These are phyloP conservation scores for Chromoteleia sp. DNA, from an alignment of 2,888 invertebrate genomes.

Conservation along the genomic window DNA sequence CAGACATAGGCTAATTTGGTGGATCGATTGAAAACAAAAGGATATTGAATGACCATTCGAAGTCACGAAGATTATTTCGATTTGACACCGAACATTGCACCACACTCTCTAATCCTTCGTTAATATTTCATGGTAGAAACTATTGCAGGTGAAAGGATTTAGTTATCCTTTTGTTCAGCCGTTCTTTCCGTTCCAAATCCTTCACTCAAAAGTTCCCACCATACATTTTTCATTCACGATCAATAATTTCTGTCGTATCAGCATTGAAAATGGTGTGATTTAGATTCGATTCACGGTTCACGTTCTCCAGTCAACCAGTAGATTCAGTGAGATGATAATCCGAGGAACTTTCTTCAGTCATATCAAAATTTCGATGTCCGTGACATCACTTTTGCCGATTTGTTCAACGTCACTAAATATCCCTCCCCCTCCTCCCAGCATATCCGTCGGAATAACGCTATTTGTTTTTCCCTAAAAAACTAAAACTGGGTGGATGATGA, in stretches of 20 bases:
- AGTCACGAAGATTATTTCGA: slow-evolving; percentile 57
- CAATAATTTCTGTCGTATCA: slow-evolving; percentile 58
- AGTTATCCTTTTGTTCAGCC: slow-evolving; percentile 1
- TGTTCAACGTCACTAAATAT: slow-evolving; percentile 7
- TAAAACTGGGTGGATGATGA: slow-evolving; percentile 47
- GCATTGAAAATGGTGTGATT: slow-evolving; percentile 67
- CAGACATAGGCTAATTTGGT: slow-evolving; percentile 69
- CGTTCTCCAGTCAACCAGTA: slow-evolving; percentile 12
- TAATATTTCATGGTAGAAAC: slow-evolving; percentile 2
- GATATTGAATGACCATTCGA: slow-evolving; percentile 62
- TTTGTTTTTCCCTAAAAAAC: slow-evolving; percentile 27
- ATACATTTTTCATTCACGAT: slow-evolving; percentile 33
- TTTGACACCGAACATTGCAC: slow-evolving; percentile 48
- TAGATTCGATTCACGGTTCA: slow-evolving; percentile 43
- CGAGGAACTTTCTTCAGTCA: slow-evolving; percentile 44
- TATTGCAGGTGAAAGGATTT: background rate
- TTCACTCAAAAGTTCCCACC: background rate
- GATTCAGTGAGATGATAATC: slow-evolving; percentile 7
- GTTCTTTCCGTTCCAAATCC: background rate
- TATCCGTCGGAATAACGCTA: slow-evolving; percentile 13
- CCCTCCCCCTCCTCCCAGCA: slow-evolving; percentile 30
- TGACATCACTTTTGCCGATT: slow-evolving; percentile 31
- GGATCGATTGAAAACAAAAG: slow-evolving; percentile 62
- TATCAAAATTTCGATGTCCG: slow-evolving; percentile 56
- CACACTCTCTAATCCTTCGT: slow-evolving; percentile 32